Conservation (phyloP, 2,888 invertebrate genomes). For the Saturnia pavonia region DNA sequence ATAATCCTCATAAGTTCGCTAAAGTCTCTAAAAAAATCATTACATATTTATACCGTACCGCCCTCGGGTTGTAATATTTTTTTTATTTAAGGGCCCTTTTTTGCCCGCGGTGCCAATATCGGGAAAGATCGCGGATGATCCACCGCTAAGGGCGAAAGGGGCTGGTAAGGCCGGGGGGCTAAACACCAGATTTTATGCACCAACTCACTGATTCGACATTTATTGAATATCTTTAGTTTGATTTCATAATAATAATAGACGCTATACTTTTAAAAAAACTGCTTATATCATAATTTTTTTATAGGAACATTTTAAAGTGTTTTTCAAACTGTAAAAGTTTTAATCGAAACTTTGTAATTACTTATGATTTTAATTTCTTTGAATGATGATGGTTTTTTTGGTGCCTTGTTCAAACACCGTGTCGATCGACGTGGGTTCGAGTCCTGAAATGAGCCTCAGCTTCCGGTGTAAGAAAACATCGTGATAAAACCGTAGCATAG, state of each 20-base stretch:
- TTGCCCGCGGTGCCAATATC: constrained; percentile 77
- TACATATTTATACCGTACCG: constrained; percentile 59
- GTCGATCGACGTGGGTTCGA: background rate
- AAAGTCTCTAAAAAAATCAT: constrained; percentile 49
- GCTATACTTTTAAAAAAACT: background rate
- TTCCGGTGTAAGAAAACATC: background rate
- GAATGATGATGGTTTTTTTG: background rate
- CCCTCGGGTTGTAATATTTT: constrained; percentile 69
- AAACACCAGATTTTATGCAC: constrained; percentile 64
- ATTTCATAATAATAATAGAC: constrained; percentile 19
- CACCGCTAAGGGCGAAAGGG: constrained; percentile 49
- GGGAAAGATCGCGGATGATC: constrained; percentile 70
- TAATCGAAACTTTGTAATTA: no score
- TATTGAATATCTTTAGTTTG: constrained; percentile 38
- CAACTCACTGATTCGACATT: constrained; percentile 60
- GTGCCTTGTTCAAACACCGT: background rate
- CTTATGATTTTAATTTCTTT: background rate
- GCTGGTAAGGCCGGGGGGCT: constrained; percentile 42
- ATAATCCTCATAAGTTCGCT: constrained; percentile 28
- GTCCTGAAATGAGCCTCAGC: background rate
- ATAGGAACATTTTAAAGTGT: background rate
- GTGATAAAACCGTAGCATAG: background rate
- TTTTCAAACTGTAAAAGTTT: background rate
- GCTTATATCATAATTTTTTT: background rate
- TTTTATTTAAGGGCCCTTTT: constrained; percentile 69